Evolutionary conservation across 2,888 invertebrate genomes (phyloP), one percentile per base, ranked within the genome.

Genomic region (Ophion ventricosus): DNA sequence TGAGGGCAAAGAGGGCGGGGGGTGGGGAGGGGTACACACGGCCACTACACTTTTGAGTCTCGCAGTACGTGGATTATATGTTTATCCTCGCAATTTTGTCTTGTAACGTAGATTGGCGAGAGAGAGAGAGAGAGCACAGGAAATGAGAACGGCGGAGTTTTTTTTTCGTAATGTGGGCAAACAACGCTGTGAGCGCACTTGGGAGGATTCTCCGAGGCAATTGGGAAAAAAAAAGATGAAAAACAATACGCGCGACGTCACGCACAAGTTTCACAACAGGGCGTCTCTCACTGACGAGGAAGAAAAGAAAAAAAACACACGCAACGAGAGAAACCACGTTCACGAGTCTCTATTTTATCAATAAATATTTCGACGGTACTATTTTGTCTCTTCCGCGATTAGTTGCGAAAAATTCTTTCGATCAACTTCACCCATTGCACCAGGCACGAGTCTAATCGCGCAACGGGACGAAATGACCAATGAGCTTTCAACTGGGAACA

Each of bases 381-480:
- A n/a, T 23, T 77, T 64, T 79, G 80, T 54, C 76, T 79, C 77
- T 57, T 83, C 61, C 76, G 85, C 89, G 81, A 82, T 84, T 85
- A 82, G 80, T 85, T 83, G 59, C 84, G 87, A 73, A 78, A 78
- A 69, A 78, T 86, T 86, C 82, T 84, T 86, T 87, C 87, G 87
- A 89, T 88, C 88, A 88, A 90, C 90, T 90, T 89, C 89, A 89
- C 87, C 75, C 75, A 63, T 75, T 17, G 64, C 75, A 54, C 63
- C 63, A 23, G 23, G 23, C 64, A 75, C 75, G 75, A 56, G 64
- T 75, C 23, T 14, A 63, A 49, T 54, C 63, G 29, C 64, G 54
- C 63, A 63, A 75, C 63, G 63, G 35, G 64, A 1, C 26, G 26
- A 56, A 66, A 90, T 89, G 91, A 90, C 92, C 91, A 91, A 91